Evolutionary conservation across 2,797 vertebrate genomes (phyloP), one percentile per base, ranked within the genome.

Genomic region (Clamator glandarius): DNA sequence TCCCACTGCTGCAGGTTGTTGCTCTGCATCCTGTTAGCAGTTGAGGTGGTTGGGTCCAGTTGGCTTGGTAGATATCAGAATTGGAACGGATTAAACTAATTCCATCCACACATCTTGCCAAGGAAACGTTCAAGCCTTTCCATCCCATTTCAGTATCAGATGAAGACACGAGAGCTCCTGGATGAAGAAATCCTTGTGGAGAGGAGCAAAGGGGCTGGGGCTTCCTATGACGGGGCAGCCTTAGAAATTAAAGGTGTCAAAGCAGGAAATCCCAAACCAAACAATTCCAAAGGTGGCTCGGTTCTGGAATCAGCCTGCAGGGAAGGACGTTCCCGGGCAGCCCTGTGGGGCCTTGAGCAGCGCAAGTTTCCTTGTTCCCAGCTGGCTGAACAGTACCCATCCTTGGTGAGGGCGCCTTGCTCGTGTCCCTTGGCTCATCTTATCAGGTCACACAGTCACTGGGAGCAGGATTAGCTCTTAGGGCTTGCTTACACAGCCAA

Each of bases 101-200:
- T 87, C 93, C 92, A 95, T 91, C 90, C 90, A 93, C n/a, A 11
- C 17, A 20, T 74, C 41, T 74, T 90, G 88, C 94, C 90, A 86
- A 84, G 64, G 82, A 95, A 96, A 66, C 66, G 46, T 51, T 88
- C 42, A 48, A 66, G 15, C 54, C 78, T 66, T 96, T 95, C 91
- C 35, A 48, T 67, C 93, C 84, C 0, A 0, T 77, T 87, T 88
- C 87, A 52, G 57, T 33, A 68, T 51, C 50, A 42, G 41, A 44
- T 35, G 67, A 88, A 81, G 59, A 55, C 36, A 16, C 1, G 5
- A 44, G 39, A 55, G 55, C 3, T 69, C 36, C 33, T 64, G 67
- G 36, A 52, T 36, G 79, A 89, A 83, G 58, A 89, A 88, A 89
- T 57, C 61, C 68, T 81, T 1, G 2, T 24, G 51, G 73, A 62